Evolutionary conservation across 1,140 invertebrate genomes (phyloP), one percentile per base, ranked within the genome.

Genomic region (Archegozetes longisetosus): DNA sequence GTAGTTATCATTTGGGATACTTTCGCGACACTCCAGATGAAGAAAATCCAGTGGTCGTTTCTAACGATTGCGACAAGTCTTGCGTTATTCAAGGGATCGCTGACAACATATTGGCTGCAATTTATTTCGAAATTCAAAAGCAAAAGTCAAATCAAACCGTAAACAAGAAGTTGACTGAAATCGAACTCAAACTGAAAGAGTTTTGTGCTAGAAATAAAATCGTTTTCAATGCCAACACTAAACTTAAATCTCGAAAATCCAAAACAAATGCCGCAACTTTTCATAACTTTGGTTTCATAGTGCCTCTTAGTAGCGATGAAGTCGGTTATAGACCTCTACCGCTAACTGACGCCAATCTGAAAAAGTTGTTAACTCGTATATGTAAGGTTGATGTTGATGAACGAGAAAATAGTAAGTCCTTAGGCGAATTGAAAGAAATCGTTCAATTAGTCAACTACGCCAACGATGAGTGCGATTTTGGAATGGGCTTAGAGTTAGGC

Each of bases 391-490:
- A 61, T 25, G 24, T 48, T 24, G 56, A 58, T 32, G 28, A 50
- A 29, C 32, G 53, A 22, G 2, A 53, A 48, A 50, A 51, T 9
- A 23, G 53, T 22, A 27, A n/a, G 46, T 32, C 48, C 6, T 22
- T 54, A 13, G 13, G 14, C 25, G 53, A 55, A 50, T 69, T 94
- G 2, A 83, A 90, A 64, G 82, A 84, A 64, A 72, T 89, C 9
- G 78, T 89, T 26, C 86, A 83, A 40, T 80, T 80, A 65, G 81
- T 86, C 6, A 86, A 81, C 67, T 91, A 91, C 71, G 88, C 90
- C 1, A 83, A 85, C 62, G 91, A 95, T 71, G 91, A 95, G 72
- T 89, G 86, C 70, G 91, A 95, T 72, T 93, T 91, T 75, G 91
- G 90, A 0, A 89, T 86, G 53, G 84, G 86, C 3, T 68, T 95